Evolutionary conservation across 2,113 vertebrate species (phyloP).

Genomic region (Vicugna pacos): DNA sequence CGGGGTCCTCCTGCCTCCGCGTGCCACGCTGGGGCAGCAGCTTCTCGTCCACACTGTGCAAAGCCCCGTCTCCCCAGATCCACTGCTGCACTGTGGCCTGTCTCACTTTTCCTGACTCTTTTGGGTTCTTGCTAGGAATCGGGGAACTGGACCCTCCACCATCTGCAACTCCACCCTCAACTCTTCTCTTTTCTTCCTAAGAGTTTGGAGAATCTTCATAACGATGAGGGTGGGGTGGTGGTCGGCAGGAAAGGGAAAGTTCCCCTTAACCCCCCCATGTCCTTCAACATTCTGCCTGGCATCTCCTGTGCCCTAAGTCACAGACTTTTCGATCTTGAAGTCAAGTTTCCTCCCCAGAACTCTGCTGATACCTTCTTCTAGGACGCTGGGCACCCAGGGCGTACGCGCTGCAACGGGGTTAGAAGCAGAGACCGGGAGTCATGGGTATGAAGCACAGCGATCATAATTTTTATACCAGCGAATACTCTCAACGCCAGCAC

Average conservation of each 20-base stretch:
- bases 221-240: rapidly evolving
- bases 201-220: not conserved
- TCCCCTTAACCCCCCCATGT: not conserved
- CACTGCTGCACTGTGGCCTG: rapidly evolving
- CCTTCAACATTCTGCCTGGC: not conserved
- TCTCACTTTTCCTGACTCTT: not conserved
- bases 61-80: not conserved
- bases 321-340: not conserved
- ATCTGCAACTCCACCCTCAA: too few relatives aligned
- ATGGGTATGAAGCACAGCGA: not conserved
- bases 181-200: not conserved
- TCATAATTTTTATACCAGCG: not conserved
- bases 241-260: not conserved
- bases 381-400: not conserved
- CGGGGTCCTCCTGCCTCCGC: not conserved
- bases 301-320: rapidly evolving
- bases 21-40: rapidly evolving
- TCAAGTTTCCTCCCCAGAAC: too few relatives aligned
- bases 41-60: rapidly evolving
- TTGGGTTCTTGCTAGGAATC: not conserved
- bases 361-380: not conserved
- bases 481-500: too few relatives aligned
- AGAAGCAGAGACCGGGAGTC: rapidly evolving
- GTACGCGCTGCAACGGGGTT: rapidly evolving
- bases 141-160: rapidly evolving